Evolutionary conservation across 1,140 invertebrate genomes (phyloP).

Genomic region (Riptortus pedestris): DNA sequence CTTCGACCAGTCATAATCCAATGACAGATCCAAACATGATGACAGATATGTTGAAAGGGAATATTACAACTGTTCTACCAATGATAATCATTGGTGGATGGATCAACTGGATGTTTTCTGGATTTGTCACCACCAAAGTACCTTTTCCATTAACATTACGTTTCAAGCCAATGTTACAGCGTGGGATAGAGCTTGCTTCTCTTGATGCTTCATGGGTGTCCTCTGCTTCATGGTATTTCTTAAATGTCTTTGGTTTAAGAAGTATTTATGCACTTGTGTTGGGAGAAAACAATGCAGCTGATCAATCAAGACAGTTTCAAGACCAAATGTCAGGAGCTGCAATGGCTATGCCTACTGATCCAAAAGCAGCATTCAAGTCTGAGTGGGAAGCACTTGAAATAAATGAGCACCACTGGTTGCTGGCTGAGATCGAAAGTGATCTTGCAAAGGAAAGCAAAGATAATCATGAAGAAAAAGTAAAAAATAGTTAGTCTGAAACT

Average conservation of each 20-base stretch:
- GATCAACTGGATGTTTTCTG: slow-evolving; percentile 99
- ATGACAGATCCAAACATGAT: slow-evolving; percentile 97
- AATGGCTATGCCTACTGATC: slow-evolving; percentile 93
- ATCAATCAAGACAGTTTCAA: slow-evolving; percentile 92
- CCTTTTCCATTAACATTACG: slow-evolving; percentile 95
- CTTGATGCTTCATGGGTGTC: slow-evolving; percentile 99
- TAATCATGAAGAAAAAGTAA: no score
- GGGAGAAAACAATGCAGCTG: slow-evolving; percentile 97
- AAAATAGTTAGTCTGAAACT: no score
- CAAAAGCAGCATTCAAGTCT: slow-evolving; percentile 96
- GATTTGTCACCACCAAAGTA: slow-evolving; percentile 63
- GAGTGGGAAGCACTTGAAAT: slow-evolving; percentile 99
- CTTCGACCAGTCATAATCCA: slow-evolving; percentile 76
- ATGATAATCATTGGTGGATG: slow-evolving; percentile 98
- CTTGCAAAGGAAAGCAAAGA: not conserved
- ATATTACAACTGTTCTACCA: slow-evolving; percentile 93
- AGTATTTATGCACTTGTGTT: slow-evolving; percentile 96
- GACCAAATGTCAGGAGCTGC: slow-evolving; percentile 96
- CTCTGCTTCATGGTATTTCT: slow-evolving; percentile 98
- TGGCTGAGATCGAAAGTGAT: slow-evolving; percentile 39
- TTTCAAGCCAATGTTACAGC: slow-evolving; percentile 98
- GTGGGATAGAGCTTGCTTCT: slow-evolving; percentile 89
- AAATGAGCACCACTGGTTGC: slow-evolving; percentile 80
- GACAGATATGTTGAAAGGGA: slow-evolving; percentile 98
- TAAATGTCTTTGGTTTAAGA: slow-evolving; percentile 96